Evolutionary conservation across 2,113 vertebrate species (phyloP).

Genomic region (Entelurus aequoreus): DNA sequence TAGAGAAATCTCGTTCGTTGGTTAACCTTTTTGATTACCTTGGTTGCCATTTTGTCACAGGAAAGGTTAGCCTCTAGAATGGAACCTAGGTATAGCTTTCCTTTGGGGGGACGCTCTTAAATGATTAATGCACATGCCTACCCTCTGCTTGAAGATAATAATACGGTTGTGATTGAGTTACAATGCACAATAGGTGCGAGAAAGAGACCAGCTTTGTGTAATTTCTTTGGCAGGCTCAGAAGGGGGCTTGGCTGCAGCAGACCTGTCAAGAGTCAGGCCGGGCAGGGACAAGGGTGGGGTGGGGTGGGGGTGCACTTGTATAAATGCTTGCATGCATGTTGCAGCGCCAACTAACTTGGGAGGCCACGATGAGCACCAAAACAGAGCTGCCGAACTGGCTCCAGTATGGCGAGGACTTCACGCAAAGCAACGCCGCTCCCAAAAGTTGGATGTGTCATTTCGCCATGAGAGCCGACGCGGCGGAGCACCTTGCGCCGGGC

Average conservation of each 20-base stretch:
- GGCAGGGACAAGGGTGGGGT: constrained; percentile 16
- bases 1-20: too few relatives aligned
- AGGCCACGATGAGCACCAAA: constrained; percentile 45
- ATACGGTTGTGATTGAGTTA: constrained; percentile 62
- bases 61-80: too few relatives aligned
- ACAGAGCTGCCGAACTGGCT: constrained; percentile 59
- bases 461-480: constrained; percentile 40
- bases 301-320: constrained; percentile 35
- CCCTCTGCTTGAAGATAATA: constrained; percentile 40
- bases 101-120: constrained; percentile 29
- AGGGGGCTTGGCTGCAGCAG: constrained; percentile 48
- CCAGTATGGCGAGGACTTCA: constrained; percentile 55
- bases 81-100: too few relatives aligned
- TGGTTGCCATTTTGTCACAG: too few relatives aligned
- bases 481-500: constrained; percentile 46
- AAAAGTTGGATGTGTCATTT: constrained; percentile 63
- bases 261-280: constrained; percentile 35
- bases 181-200: constrained; percentile 55
- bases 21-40: too few relatives aligned
- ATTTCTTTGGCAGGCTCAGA: constrained; percentile 56
- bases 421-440: constrained; percentile 48
- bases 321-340: constrained; percentile 39
- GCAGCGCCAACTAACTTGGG: constrained; percentile 16
- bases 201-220: constrained; percentile 53
- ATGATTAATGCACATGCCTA: constrained; percentile 46